Base-by-base conservation (phyloP, 2,113 vertebrate species). In the Toxotes jaculatrix region DNA sequence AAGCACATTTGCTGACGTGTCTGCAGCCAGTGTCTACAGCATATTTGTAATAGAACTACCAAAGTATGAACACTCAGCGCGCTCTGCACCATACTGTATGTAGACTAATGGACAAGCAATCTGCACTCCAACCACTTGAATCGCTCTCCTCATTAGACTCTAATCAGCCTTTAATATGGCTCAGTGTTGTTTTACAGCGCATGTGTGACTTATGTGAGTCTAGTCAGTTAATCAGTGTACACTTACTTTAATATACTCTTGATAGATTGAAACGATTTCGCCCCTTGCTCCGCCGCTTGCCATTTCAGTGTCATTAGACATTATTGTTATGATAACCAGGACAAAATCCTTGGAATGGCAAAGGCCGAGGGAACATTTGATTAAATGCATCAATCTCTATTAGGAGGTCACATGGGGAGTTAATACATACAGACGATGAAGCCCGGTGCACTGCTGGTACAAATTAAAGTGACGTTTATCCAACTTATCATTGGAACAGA, bases 351-450 rank as follows among this genome's bases (percentile, higher is more conserved):
- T 67, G 82, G 72, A 89, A 92, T 85, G 90, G 78, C 86, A 87
- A 87, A 83, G 79, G 76, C 84, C 77, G 36, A 57, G 85, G 90
- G 88, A 92, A 79, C 74, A 36, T 92, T 89, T 94, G 92, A 94
- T 94, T 94, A 93, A 93, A 93, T 67, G 63, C 90, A 93, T 95
- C 93, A 92, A 93, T 94, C 90, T 93, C 86, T 84, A 72, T 86
- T 77, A 82, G 62, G 67, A 80, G 73, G 67, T 27, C 60, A 17
- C 47, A 77, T 49, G 2, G 56, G 64, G 51, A 87, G 81, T 82
- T 67, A 42, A 77, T 73, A 74, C 64, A 76, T 49, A 47, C 77
- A 85, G 82, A 78, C 73, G 86, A 90, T 72, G 21, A 83, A 85
- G 87, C 40, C 59, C 14, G 74, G 63, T 42, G 62, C 61, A 64